Conservation (phyloP, 2,888 invertebrate genomes). For the Agrilus cyanescens region DNA sequence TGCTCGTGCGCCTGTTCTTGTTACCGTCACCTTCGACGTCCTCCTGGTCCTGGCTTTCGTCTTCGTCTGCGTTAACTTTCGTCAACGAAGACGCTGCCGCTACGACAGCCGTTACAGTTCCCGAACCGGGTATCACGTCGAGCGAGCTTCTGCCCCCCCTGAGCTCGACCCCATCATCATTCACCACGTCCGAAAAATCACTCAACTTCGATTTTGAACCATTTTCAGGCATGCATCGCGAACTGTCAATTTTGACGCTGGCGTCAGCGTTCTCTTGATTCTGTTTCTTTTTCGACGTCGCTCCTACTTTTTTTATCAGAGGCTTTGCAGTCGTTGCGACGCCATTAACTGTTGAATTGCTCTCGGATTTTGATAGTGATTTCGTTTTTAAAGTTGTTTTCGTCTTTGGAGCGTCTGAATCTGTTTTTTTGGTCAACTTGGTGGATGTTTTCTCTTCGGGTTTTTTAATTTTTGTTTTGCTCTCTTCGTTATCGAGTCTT, state of each 20-base stretch:
- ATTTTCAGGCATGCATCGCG: slow-evolving; percentile 3
- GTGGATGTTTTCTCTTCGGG: slow-evolving; percentile 3
- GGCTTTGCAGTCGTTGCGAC: background rate
- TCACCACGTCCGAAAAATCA: slow-evolving; percentile 1
- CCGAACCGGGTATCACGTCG: background rate
- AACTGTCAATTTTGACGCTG: slow-evolving; percentile 4
- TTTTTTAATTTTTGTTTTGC: slow-evolving; percentile 5
- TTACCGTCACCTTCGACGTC: background rate
- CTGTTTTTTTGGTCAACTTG: slow-evolving; percentile 7
- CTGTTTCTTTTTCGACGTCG: background rate
- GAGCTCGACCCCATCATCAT: slow-evolving; percentile 11
- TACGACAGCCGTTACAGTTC: background rate
- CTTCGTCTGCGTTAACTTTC: background rate
- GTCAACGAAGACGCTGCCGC: background rate
- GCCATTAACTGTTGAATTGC: no score
- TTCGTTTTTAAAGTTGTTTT: slow-evolving; percentile 6
- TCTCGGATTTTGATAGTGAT: background rate
- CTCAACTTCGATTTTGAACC: slow-evolving; percentile 13
- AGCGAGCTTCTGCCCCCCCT: slow-evolving; percentile 4
- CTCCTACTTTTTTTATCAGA: slow-evolving; percentile 1
- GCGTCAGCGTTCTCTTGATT: slow-evolving; percentile 1
- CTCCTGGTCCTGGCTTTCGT: slow-evolving; percentile 1
- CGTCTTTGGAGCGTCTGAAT: slow-evolving; percentile 2
- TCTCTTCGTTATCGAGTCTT: slow-evolving; percentile 15
- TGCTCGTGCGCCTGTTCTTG: slow-evolving; percentile 39